A percentile compares a stretch with the other conserved stretches of the same genome.
Conservation (phyloP, 35 echinoderm and acorn worm species). For the Antedon bifida region DNA sequence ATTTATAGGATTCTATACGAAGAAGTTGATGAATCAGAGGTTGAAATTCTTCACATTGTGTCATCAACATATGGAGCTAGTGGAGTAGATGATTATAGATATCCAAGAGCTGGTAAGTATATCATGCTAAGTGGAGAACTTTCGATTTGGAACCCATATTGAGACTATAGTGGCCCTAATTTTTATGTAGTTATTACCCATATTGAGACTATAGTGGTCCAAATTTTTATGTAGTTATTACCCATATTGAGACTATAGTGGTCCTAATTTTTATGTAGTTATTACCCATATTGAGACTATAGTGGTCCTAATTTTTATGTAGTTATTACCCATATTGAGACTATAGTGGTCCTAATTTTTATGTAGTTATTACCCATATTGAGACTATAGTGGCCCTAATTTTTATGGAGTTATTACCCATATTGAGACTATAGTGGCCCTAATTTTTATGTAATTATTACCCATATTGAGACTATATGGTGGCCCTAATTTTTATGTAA, state of each 20-base stretch:
- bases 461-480: too few relatives aligned
- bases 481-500: too few relatives aligned
- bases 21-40: constrained; percentile 85
- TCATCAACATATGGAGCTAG: constrained; percentile 43
- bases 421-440: too few relatives aligned
- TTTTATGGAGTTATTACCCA: not conserved
- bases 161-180: too few relatives aligned
- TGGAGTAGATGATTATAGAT: constrained; percentile 78
- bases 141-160: not conserved
- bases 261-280: too few relatives aligned
- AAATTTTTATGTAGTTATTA: not conserved
- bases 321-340: not conserved
- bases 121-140: not conserved
- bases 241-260: too few relatives aligned
- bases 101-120: constrained; percentile 86
- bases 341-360: too few relatives aligned
- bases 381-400: too few relatives aligned
- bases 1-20: constrained; percentile 75
- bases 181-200: not conserved
- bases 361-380: not conserved
- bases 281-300: too few relatives aligned
- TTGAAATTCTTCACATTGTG: constrained; percentile 82
- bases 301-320: too few relatives aligned
- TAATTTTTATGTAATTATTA: not conserved
- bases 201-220: too few relatives aligned